phyloP scores from a whole-genome alignment of 30 jellyfish, hydroid and myxozoan species.

The Pseudorhiza aurosa region DNA sequence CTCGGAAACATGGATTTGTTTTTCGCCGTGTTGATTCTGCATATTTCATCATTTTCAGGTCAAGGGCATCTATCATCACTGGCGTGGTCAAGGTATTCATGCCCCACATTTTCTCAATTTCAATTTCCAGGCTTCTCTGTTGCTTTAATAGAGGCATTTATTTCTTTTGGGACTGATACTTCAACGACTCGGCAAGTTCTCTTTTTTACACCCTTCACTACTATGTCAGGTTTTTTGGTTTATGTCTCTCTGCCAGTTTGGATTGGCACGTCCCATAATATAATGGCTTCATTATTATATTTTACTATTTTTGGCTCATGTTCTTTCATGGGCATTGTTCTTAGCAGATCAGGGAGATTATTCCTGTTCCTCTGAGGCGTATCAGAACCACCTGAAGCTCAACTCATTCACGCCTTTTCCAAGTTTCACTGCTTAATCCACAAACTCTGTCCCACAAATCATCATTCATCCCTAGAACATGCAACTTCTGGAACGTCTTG shows the following conservation, averaged over 20 bases:
- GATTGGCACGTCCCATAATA: slow-evolving; percentile 1
- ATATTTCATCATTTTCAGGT: neutral
- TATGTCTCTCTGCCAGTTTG: slow-evolving; percentile 4
- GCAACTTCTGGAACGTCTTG: too few relatives aligned
- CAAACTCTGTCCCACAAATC: too few relatives aligned
- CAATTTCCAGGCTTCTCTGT: slow-evolving; percentile 1
- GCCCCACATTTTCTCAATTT: neutral
- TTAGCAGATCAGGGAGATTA: too few relatives aligned
- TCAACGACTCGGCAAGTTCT: neutral
- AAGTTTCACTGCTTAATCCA: too few relatives aligned
- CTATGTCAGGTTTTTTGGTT: slow-evolving; percentile 13
- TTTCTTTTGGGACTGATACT: neutral
- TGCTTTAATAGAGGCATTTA: slow-evolving; percentile 2
- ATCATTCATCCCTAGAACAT: too few relatives aligned
- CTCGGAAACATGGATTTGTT: too few relatives aligned
- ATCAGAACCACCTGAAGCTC: too few relatives aligned
- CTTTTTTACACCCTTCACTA: neutral
- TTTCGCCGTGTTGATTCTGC: too few relatives aligned
- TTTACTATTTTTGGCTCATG: neutral
- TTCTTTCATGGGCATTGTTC: too few relatives aligned
- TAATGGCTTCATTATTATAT: neutral
- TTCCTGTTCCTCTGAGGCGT: too few relatives aligned
- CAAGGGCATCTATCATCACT: neutral
- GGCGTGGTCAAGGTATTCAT: neutral
- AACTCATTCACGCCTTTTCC: too few relatives aligned